Base-by-base conservation (phyloP, 2,797 vertebrate genomes). In the Picus viridis region DNA sequence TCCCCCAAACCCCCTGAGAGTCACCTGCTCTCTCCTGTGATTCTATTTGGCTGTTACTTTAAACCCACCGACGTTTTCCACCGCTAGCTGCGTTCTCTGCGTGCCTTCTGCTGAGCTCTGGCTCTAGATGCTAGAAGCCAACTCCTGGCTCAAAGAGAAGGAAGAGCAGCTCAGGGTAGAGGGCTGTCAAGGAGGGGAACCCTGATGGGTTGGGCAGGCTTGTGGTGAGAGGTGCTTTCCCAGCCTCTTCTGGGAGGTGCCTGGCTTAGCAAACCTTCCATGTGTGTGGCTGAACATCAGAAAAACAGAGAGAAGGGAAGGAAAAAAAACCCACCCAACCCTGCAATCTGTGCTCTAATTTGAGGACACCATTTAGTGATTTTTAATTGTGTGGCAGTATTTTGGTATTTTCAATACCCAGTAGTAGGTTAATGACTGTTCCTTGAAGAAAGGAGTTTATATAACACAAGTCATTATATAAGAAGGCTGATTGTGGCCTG, bases 391-490 rank as follows among this genome's bases (percentile, higher is more conserved):
- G 95, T 87, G 94, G 45, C 94, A 92, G 96, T 94, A 94, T 96
- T 96, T 96, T 81, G 90, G 95, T 96, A 94, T 96, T 94, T 96
- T 83, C 94, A 83, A 93, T 93, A 92, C 92, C 83, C 82, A 5
- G 83, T 92, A 94, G 92, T 96, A 96, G 96, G 96, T 96, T 96
- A 96, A 96, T 96, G 96, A 96, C 92, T 96, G 84, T 49, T 94
- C 96, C 95, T 95, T 96, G 86, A 94, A 96, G 94, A 92, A 87
- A 65, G 84, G 94, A 95, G 84, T 96, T 96, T 96, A 96, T 96
- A 92, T 96, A 96, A 96, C 93, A 65, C 68, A 2, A 91, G 59
- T 41, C 90, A 88, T 96, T 96, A 93, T 87, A 89, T 96, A 96
- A 95, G 94, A 4, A 92, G 90, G 94, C 93, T 93, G 92, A 32